Percentiles rank a stretch among this genome's conserved stretches.
Evolutionary conservation across 2,113 vertebrate genomes (phyloP).

Genomic region (Festucalex cinctus): DNA sequence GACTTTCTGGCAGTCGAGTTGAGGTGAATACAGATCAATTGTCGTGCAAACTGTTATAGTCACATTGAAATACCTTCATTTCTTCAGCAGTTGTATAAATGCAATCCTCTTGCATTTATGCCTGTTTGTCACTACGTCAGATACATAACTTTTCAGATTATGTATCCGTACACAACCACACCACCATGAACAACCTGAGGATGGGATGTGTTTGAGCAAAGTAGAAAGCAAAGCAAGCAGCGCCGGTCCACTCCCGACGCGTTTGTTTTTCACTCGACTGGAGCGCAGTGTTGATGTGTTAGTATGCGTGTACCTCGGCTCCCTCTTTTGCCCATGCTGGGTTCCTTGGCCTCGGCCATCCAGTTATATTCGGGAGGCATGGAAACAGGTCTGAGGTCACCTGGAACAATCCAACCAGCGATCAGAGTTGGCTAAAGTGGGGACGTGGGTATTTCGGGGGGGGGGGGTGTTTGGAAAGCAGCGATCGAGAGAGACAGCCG

Average conservation of each 20-base stretch:
- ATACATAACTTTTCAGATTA: constrained; percentile 61
- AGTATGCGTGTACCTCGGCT: constrained; percentile 78
- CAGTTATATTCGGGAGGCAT: constrained; percentile 81
- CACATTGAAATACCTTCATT: constrained; percentile 36
- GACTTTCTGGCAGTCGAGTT: constrained; percentile 52
- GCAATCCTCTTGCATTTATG: constrained; percentile 63
- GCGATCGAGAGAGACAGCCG: constrained; percentile 48
- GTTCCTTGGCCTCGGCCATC: constrained; percentile 82
- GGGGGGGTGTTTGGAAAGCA: constrained; percentile 4
- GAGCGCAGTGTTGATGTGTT: constrained; percentile 24
- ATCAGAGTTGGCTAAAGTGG: constrained; percentile 42
- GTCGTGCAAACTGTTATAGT: constrained; percentile 37
- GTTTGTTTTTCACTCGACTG: not conserved
- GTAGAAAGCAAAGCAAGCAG: constrained; percentile 55
- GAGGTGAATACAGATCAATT: constrained; percentile 61
- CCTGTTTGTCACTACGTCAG: constrained; percentile 28
- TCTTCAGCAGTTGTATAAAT: constrained; percentile 52
- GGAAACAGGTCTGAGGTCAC: constrained; percentile 84
- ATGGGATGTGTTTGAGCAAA: constrained; percentile 62
- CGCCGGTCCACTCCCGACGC: constrained; percentile 10
- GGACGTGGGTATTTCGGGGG: not conserved
- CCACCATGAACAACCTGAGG: constrained; percentile 56
- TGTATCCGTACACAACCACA: constrained; percentile 65
- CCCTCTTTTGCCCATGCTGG: constrained; percentile 80
- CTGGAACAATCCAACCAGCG: constrained; percentile 76